Conservation (phyloP, 2,888 invertebrate species). For the Aphrophora alni region DNA sequence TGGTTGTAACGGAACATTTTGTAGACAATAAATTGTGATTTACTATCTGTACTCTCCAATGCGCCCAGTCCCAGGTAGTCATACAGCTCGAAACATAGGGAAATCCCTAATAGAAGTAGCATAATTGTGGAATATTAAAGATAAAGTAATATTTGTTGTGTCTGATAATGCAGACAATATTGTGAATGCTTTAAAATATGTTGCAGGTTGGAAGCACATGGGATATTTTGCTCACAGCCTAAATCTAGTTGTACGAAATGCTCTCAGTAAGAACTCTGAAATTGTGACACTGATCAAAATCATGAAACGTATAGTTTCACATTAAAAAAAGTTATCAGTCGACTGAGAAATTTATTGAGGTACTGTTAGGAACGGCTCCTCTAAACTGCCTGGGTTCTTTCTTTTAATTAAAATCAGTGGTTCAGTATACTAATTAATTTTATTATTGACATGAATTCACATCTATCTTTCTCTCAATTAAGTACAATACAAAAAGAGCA, state of each 20-base stretch:
- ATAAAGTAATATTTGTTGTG: conserved; percentile 49
- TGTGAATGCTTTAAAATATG: conserved; percentile 47
- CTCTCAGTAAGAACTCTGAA: conserved; percentile 40
- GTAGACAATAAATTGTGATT: conserved; percentile 43
- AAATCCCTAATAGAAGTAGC: conserved; percentile 18
- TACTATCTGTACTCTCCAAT: conserved; percentile 48
- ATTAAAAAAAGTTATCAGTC: conserved; percentile 31
- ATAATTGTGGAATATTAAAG: conserved; percentile 40
- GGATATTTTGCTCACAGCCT: conserved; percentile 52
- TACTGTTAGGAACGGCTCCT: too few relatives aligned
- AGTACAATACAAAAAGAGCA: too few relatives aligned
- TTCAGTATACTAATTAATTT: too few relatives aligned
- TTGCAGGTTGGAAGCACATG: conserved; percentile 47
- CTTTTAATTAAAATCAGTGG: too few relatives aligned
- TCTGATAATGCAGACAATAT: conserved; percentile 50
- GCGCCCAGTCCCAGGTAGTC: conserved; percentile 43
- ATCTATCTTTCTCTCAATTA: too few relatives aligned
- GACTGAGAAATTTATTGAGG: conserved; percentile 30
- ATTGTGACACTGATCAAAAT: conserved; percentile 43
- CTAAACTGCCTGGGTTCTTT: too few relatives aligned
- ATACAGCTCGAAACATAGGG: conserved; percentile 44
- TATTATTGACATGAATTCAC: too few relatives aligned
- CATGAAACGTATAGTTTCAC: conserved; percentile 26
- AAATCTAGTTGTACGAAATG: conserved; percentile 51
- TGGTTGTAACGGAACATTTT: conserved; percentile 53